Base-by-base conservation (phyloP, 2,888 invertebrate genomes). In the Pasiphila rectangulata region DNA sequence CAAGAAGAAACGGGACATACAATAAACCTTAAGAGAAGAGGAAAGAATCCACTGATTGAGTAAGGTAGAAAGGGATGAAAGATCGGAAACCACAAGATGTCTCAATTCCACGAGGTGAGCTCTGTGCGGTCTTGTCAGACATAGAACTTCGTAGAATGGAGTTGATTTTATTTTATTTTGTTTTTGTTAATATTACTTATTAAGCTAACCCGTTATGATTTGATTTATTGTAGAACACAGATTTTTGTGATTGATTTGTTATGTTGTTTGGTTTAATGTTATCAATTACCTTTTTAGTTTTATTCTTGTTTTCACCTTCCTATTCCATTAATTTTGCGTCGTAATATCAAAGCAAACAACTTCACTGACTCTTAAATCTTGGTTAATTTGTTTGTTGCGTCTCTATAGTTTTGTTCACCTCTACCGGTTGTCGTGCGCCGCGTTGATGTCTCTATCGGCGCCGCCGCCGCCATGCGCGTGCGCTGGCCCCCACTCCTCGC, bases 61-160 rank as follows among this genome's bases (percentile, higher is more conserved):
- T 61, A 59, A 59, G 86, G 63, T 60, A 62, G 75, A 88, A 76
- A 79, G 79, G 71, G 88, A 88, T 69, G 72, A 60, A 65, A 66
- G 76, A 86, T 87, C 85, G 85, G 85, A 88, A 88, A 88, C 88
- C 86, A 87, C 88, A 87, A 86, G 87, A 88, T 87, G 86, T 88
- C 88, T 88, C 84, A 88, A 88, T 88, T 87, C 88, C 83, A 83
- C 79, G 81, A 83, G 80, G 75, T 79, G 67, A 84, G 78, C 74
- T 74, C 79, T 86, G 87, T 86, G 88, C 83, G 88, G 87, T 85
- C 88, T 75, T 72, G 72, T 74, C 76, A 77, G 78, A 78, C 74
- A 73, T 72, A 78, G 79, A 80, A 79, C 72, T 79, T 79, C 80
- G 78, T 81, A 78, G 78, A 83, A 78, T 78, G 75, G 77, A 69